Base-by-base conservation (phyloP, 2,797 vertebrate species). In the Naso thynnoides region DNA sequence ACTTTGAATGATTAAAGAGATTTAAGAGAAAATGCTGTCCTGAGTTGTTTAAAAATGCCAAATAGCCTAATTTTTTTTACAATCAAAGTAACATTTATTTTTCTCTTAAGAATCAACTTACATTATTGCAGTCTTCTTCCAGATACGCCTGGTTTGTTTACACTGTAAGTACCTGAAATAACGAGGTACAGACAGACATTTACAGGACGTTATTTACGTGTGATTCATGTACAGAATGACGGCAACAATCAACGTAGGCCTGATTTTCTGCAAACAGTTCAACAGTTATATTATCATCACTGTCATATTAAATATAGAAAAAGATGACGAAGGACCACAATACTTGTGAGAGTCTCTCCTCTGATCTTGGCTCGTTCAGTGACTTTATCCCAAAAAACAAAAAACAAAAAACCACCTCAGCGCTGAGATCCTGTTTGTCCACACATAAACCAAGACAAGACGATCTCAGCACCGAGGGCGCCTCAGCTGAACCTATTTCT, bases 401-500 rank as follows among this genome's bases (percentile, higher is more conserved):
- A 39, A 49, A 61, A 73, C 45, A 8, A 33, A 39, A 50, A 50
- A 4, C 50, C 27, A 53, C 24, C 9, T 27, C 49, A 27, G 24
- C 18, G 14, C 24, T 54, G 21, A 49, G 3, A n/a, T 4, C 19
- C 44, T 47, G 0, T 57, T 52, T 6, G 6, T 33, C 31, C 31
- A 33, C 31, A 33, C 31, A 33, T 9, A 33, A 6, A 33, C 31
- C 9, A 33, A 33, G 6, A 33, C 31, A 33, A 9, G 6, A 33
- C n/a, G 31, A 33, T 33, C n/a, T 61, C 9, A 5, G 16, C 0
- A 0, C 8, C 9, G 7, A 39, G 9, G 4, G 5, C 16, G 16
- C 6, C 47, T 23, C 0, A 1, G 5, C 8, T 23, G 3, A 6
- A 23, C 45, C 89, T 24, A 98, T 93, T 98, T 98, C 85, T 96